These are phyloP conservation scores for Acrocyrtus sp. DNA, from an alignment of 2,888 invertebrate species.

Conservation along the genomic window DNA sequence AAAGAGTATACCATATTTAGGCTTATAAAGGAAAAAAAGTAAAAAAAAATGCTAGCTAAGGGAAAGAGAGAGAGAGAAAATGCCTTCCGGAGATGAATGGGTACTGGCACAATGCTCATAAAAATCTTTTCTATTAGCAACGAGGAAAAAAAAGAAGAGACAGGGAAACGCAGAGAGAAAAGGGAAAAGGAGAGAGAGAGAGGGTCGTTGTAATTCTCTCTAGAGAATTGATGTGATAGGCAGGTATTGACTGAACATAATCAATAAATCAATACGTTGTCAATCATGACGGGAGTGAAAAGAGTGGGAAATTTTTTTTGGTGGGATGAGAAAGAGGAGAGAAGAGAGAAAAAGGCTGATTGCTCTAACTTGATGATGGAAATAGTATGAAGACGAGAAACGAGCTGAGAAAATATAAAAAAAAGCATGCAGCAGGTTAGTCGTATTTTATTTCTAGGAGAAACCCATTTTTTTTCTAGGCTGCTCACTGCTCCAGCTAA, in stretches of 20 bases:
- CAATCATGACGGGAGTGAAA: constrained; percentile 52
- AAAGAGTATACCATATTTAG: too few relatives aligned
- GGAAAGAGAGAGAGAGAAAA: too few relatives aligned
- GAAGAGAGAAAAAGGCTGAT: not conserved
- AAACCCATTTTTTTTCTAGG: not conserved
- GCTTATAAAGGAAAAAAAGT: too few relatives aligned
- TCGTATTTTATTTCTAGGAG: not conserved
- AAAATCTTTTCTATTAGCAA: constrained; percentile 11
- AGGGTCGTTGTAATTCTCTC: constrained; percentile 22
- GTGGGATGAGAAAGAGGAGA: not conserved
- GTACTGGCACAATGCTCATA: constrained; percentile 6
- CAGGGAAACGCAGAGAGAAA: constrained; percentile 14
- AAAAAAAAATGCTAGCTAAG: too few relatives aligned
- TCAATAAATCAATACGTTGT: constrained; percentile 63
- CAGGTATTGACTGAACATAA: constrained; percentile 61
- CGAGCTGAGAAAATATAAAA: not conserved
- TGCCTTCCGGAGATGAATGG: not conserved
- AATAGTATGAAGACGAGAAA: not conserved
- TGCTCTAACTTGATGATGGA: not conserved
- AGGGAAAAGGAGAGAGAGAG: constrained; percentile 7
- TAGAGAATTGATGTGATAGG: constrained; percentile 57
- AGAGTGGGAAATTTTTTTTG: constrained; percentile 16
- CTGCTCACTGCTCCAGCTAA: not conserved
- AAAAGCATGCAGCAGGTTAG: constrained; percentile 8
- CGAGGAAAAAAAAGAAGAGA: constrained; percentile 8